Conservation (phyloP, 2,113 vertebrate species). For the Pampusana beccarii region DNA sequence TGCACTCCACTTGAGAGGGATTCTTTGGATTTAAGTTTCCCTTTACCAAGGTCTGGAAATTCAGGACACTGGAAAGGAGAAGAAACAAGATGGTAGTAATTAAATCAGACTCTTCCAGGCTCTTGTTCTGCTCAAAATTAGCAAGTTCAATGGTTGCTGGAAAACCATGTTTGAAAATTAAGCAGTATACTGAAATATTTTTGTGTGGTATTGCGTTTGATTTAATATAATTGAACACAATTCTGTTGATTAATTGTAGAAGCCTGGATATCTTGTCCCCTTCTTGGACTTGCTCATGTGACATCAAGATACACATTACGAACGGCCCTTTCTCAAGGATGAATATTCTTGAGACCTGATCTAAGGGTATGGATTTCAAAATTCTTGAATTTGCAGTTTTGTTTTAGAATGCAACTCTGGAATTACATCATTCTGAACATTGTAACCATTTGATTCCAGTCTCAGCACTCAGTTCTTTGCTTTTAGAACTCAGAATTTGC, state of each 20-base stretch:
- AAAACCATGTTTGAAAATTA: background rate
- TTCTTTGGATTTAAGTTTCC: constrained; percentile 91
- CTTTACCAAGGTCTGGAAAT: constrained; percentile 82
- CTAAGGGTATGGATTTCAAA: background rate
- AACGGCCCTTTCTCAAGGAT: background rate
- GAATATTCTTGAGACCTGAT: background rate
- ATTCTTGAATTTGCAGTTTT: background rate
- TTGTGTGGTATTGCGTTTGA: background rate
- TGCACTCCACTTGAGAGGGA: constrained; percentile 80
- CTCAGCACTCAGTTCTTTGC: background rate
- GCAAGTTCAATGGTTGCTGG: background rate
- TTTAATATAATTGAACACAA: background rate
- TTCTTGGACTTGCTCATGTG: background rate
- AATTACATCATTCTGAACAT: background rate
- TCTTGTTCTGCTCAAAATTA: constrained; percentile 27
- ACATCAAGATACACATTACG: background rate
- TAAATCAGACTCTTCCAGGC: background rate
- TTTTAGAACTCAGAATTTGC: background rate
- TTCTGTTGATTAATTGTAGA: constrained; percentile 15
- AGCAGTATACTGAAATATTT: background rate
- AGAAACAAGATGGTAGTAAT: constrained; percentile 21
- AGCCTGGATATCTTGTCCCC: background rate
- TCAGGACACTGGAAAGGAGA: constrained; percentile 80
- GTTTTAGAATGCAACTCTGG: background rate
- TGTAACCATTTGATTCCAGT: background rate